A percentile compares a stretch with the other conserved stretches of the same genome.
phyloP scores from a whole-genome alignment of 2,113 vertebrate genomes.

The Ptyas mucosa region DNA sequence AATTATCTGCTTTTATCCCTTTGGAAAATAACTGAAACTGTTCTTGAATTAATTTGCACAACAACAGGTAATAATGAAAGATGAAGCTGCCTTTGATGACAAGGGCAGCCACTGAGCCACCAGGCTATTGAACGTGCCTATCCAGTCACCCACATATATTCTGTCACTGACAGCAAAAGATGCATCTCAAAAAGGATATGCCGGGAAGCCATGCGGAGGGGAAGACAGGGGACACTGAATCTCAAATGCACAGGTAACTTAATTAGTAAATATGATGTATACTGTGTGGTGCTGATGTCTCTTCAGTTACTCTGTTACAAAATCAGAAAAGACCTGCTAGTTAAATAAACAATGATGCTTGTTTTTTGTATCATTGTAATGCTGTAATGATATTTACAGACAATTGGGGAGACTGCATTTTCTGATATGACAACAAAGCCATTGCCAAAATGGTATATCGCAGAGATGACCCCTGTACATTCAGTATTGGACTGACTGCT shows the following conservation, averaged over 20 bases:
- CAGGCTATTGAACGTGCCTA: slow-evolving; percentile 30
- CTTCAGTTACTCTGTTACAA: slow-evolving; percentile 45
- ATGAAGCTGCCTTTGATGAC: slow-evolving; percentile 49
- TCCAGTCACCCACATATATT: slow-evolving; percentile 43
- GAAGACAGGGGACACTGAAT: not conserved
- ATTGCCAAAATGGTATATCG: not conserved
- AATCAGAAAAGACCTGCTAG: slow-evolving; percentile 47
- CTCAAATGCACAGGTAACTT: slow-evolving; percentile 42
- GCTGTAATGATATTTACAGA: slow-evolving; percentile 39
- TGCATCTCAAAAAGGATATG: slow-evolving; percentile 42
- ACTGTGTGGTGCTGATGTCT: slow-evolving; percentile 28
- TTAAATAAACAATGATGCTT: slow-evolving; percentile 49
- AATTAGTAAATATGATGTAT: slow-evolving; percentile 58
- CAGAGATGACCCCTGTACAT: not conserved
- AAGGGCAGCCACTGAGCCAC: slow-evolving; percentile 38
- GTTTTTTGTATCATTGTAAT: slow-evolving; percentile 44
- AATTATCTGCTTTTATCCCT: slow-evolving; percentile 49
- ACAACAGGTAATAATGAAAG: slow-evolving; percentile 60
- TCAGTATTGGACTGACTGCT: not conserved
- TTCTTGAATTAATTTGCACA: slow-evolving; percentile 61
- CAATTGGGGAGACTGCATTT: not conserved
- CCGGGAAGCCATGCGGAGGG: slow-evolving; percentile 34
- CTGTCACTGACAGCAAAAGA: slow-evolving; percentile 46
- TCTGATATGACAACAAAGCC: not conserved
- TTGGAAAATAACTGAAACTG: slow-evolving; percentile 55